These are phyloP conservation scores for Proterorhinus semilunaris DNA, from an alignment of 2,113 vertebrate species.

Conservation along the genomic window DNA sequence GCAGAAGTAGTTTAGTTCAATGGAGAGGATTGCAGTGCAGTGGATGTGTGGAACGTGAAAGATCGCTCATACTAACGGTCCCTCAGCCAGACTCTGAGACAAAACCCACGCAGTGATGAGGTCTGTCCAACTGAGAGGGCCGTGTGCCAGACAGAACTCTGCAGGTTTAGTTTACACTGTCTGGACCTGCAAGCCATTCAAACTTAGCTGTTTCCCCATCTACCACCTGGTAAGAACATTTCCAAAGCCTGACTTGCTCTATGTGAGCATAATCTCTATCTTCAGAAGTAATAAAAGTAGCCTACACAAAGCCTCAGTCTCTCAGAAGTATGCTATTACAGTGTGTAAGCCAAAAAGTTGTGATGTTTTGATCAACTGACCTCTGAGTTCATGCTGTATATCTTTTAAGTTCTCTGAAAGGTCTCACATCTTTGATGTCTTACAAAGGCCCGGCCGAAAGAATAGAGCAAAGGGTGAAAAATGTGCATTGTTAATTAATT, in stretches of 20 bases:
- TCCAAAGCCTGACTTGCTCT: constrained; percentile 37
- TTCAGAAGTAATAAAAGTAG: constrained; percentile 12
- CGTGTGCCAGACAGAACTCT: constrained; percentile 30
- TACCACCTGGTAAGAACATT: constrained; percentile 68
- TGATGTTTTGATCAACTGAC: constrained; percentile 26
- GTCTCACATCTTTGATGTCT: constrained; percentile 47
- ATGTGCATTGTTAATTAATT: too few relatives aligned
- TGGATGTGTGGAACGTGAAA: constrained; percentile 48
- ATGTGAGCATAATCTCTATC: constrained; percentile 28
- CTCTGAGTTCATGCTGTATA: constrained; percentile 18
- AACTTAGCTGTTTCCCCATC: constrained; percentile 14
- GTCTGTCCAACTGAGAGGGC: constrained; percentile 40
- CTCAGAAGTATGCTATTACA: neutral
- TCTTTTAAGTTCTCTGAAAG: constrained; percentile 51
- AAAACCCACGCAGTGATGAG: constrained; percentile 46
- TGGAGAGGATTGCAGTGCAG: constrained; percentile 45
- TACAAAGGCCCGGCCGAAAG: constrained; percentile 27
- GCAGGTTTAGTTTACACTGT: constrained; percentile 57
- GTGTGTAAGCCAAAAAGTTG: constrained; percentile 22
- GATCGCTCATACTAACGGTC: constrained; percentile 56
- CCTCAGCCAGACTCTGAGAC: constrained; percentile 33
- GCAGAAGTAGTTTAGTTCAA: constrained; percentile 62
- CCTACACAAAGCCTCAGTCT: neutral
- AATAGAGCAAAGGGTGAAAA: constrained; percentile 45
- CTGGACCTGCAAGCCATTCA: constrained; percentile 59